Base-by-base conservation (phyloP, 2,113 vertebrate genomes). In the Paedocypris sp. region DNA sequence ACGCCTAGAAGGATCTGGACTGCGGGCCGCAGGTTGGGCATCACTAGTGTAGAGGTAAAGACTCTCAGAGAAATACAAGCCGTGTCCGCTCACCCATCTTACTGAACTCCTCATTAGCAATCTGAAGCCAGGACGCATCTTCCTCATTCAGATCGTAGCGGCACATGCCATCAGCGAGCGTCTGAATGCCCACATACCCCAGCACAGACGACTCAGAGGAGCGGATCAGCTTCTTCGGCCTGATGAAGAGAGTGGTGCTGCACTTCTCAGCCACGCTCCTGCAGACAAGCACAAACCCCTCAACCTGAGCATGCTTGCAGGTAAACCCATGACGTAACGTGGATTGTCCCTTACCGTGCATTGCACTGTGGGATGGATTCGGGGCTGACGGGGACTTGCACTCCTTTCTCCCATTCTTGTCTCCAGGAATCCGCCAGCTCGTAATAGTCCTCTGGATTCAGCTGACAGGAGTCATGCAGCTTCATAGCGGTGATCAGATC, bases 401-500 rank as follows among this genome's bases (percentile, higher is more conserved):
- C 95, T 1, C 95, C 95, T 69, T 96, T 95, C 78, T 99, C 95
- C 95, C 95, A 99, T 67, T 98, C 93, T 84, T 97, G 95, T 65
- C 93, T 88, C 95, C 95, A 99, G 28, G 90, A 86, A 66, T 99
- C 94, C 2, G 90, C 92, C 58, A 99, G 78, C 70, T 97, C 78
- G 45, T 91, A 98, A 83, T 90, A 99, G 35, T 97, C 92, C 41
- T 97, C 95, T 0, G 91, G 81, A 79, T 86, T 93, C 74, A 99
- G 89, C 82, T 92, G 92, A 80, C 85, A 79, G n/a, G 91, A 93
- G 82, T 99, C 95, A 20, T 91, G 91, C 49, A 99, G 73, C 79
- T 99, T 99, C 95, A 99, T 99, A 66, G 94, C 95, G 3, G 94
- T 99, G 84, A 99, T 99, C 71, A 98, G 81, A 83, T 99, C 95